These are phyloP conservation scores for Arge pagana DNA, from an alignment of 2,888 invertebrate genomes.

Conservation along the genomic window DNA sequence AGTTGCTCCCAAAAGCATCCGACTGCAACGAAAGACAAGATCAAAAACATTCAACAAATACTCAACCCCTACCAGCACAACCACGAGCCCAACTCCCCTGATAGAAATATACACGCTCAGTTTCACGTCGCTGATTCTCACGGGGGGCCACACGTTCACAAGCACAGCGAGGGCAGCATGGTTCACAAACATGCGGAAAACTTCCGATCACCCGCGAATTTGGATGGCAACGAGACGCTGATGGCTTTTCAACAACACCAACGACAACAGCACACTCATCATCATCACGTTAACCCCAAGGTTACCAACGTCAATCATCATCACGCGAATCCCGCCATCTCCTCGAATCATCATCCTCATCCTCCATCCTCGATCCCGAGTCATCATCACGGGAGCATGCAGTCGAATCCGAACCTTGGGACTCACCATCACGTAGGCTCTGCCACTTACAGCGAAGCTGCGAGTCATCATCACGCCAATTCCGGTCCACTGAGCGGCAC, in stretches of 20 bases:
- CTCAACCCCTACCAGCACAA: conserved; percentile 42
- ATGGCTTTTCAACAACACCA: conserved; percentile 37
- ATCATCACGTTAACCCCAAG: conserved; percentile 38
- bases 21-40: conserved; percentile 34
- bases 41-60: conserved; percentile 36
- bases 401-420: background rate
- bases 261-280: conserved; percentile 39
- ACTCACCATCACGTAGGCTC: too few species aligned
- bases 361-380: conserved; percentile 20
- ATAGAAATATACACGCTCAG: conserved; percentile 35
- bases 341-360: conserved; percentile 30
- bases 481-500: conserved; percentile 42
- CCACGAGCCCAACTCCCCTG: conserved; percentile 35
- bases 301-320: conserved; percentile 33
- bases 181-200: conserved; percentile 39
- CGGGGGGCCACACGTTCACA: conserved; percentile 32
- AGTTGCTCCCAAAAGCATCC: conserved; percentile 29
- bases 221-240: conserved; percentile 32
- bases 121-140: conserved; percentile 36
- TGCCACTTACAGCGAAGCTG: conserved; percentile 11
- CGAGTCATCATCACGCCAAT: conserved; percentile 35
- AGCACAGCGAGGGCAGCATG: conserved; percentile 39
- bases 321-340: conserved; percentile 15
- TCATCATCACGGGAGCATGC: conserved; percentile 31
- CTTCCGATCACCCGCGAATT: conserved; percentile 29